Percentiles rank a stretch among this genome's conserved stretches.
These are phyloP conservation scores for Drosophila phalerata DNA, from an alignment of 2,888 invertebrate species.

Conservation along the genomic window DNA sequence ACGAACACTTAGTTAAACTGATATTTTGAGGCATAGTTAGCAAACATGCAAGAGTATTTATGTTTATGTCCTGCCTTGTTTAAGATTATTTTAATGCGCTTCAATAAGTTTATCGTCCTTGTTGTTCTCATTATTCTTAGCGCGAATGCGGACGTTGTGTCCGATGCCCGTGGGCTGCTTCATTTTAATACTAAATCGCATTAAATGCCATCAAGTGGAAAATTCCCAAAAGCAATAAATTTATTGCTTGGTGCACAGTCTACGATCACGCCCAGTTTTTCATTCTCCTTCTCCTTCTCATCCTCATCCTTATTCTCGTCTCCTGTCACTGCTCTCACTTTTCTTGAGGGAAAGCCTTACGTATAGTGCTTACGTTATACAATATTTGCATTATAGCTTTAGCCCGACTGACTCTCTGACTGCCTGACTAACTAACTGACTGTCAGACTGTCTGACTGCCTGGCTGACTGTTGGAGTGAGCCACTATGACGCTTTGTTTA, in stretches of 20 bases:
- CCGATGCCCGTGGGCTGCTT: slow-evolving; percentile 58
- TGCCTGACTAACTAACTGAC: slow-evolving; percentile 2
- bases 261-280: slow-evolving; percentile 52
- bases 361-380: slow-evolving; percentile 61
- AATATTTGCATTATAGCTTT: slow-evolving; percentile 75
- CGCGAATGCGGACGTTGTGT: slow-evolving; percentile 24
- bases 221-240: slow-evolving; percentile 81
- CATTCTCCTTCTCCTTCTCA: background rate
- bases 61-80: slow-evolving; percentile 37
- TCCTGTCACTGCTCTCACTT: slow-evolving; percentile 57
- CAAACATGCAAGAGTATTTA: slow-evolving; percentile 34
- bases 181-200: slow-evolving; percentile 81
- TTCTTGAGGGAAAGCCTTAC: slow-evolving; percentile 57
- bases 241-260: slow-evolving; percentile 67
- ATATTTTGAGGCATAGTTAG: slow-evolving; percentile 50
- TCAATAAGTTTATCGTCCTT: slow-evolving; percentile 70
- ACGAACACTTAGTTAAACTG: background rate
- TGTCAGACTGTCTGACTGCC: slow-evolving; percentile 11
- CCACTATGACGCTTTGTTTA: slow-evolving; percentile 44
- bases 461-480: slow-evolving; percentile 23
- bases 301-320: slow-evolving; percentile 13
- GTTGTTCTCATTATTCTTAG: slow-evolving; percentile 53
- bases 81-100: slow-evolving; percentile 77
- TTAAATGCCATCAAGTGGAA: slow-evolving; percentile 82
- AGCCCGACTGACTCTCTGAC: slow-evolving; percentile 24